Percentiles rank a stretch among this genome's conserved stretches.
These are phyloP conservation scores for Torymus auratus DNA, from an alignment of 2,888 invertebrate genomes.

Conservation along the genomic window DNA sequence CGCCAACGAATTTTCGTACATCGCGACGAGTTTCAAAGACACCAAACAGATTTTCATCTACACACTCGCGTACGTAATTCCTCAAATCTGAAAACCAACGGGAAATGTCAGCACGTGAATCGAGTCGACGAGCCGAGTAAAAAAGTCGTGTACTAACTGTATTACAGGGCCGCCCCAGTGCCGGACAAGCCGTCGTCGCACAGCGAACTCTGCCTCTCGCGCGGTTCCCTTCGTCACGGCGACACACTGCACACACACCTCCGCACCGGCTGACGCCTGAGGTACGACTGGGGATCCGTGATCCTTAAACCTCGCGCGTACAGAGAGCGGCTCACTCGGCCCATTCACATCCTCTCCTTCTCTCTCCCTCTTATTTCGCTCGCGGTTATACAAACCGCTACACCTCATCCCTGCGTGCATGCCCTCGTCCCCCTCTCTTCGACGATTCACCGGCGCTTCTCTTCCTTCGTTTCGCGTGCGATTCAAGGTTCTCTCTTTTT, in stretches of 20 bases:
- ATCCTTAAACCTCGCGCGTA: constrained; percentile 47
- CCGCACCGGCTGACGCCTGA: constrained; percentile 31
- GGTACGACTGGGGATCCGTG: constrained; percentile 41
- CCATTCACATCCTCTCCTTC: constrained; percentile 1
- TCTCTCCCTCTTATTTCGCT: not conserved
- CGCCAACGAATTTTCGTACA: too few species aligned
- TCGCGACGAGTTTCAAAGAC: too few species aligned
- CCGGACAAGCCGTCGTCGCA: not conserved
- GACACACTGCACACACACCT: constrained; percentile 29
- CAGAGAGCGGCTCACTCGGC: not conserved
- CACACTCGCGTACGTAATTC: too few species aligned
- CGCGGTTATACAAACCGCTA: too few species aligned
- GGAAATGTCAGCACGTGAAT: too few species aligned
- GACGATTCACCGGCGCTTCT: not conserved
- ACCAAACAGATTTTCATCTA: too few species aligned
- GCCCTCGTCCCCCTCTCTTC: not conserved
- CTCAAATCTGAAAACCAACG: too few species aligned
- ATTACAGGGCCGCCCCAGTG: too few species aligned
- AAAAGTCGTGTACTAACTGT: too few species aligned
- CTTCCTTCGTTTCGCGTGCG: constrained; percentile 5
- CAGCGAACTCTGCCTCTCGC: not conserved
- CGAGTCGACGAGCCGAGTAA: too few species aligned
- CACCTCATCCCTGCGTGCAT: too few species aligned
- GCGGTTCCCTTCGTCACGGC: not conserved
- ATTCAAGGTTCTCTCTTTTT: not conserved